Evolutionary conservation across 2,888 invertebrate species (phyloP).

Genomic region (Lacanobia wlatinum): DNA sequence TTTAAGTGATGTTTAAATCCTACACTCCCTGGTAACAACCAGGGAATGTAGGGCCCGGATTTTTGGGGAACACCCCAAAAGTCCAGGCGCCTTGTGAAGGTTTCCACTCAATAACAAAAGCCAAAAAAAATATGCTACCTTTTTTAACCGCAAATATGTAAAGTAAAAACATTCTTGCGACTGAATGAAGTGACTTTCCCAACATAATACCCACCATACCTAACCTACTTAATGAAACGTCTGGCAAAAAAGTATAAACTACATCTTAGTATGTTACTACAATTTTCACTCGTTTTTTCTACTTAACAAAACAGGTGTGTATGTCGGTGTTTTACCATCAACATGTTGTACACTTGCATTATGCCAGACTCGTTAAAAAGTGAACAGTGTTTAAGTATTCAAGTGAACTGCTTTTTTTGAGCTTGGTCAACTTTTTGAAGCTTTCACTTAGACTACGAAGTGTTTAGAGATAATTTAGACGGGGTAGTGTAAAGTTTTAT

Average conservation of each 20-base stretch:
- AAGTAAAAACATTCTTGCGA: neutral
- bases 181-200: neutral
- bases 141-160: neutral
- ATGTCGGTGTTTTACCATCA: conserved; percentile 3
- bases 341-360: conserved; percentile 8
- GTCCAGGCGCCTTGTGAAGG: no score
- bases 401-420: neutral
- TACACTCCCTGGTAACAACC: no score
- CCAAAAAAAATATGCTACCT: no score
- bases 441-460: conserved; percentile 10
- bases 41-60: no score
- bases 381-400: conserved; percentile 24
- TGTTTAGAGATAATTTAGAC: neutral
- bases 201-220: neutral
- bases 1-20: no score
- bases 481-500: no score
- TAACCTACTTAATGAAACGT: neutral
- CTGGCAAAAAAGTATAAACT: conserved; percentile 27
- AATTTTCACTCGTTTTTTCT: neutral
- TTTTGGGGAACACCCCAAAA: no score
- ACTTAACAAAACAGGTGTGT: conserved; percentile 6
- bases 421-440: neutral
- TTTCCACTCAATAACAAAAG: no score
- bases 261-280: neutral
- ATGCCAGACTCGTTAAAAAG: conserved; percentile 11